Percentiles rank a stretch among this genome's conserved stretches.
phyloP scores from a whole-genome alignment of 1,140 invertebrate genomes.

The Brachystomella parvula region DNA sequence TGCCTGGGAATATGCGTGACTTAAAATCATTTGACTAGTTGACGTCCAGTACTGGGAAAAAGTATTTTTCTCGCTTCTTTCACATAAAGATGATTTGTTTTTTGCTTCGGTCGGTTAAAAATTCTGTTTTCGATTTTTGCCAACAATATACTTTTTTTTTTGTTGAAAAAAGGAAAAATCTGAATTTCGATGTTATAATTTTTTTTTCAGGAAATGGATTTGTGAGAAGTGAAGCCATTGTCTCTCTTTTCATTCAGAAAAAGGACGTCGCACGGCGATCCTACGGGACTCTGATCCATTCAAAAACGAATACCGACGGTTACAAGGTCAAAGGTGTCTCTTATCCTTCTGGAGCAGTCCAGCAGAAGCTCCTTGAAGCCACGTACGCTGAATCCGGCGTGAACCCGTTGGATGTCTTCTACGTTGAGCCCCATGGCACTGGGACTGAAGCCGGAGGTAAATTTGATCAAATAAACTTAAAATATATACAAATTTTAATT shows the following conservation, averaged over 20 bases:
- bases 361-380: constrained; percentile 47
- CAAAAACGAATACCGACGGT: constrained; percentile 54
- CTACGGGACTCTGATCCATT: constrained; percentile 43
- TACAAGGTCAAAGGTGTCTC: constrained; percentile 42
- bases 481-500: no score
- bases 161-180: no score
- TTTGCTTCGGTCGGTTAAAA: no score
- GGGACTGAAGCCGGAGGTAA: constrained; percentile 47
- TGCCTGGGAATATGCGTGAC: no score
- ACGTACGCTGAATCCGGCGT: constrained; percentile 49
- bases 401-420: constrained; percentile 46
- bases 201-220: constrained; percentile 44
- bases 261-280: constrained; percentile 44
- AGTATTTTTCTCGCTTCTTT: no score
- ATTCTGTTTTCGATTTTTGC: no score
- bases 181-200: no score
- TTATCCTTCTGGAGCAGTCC: constrained; percentile 46
- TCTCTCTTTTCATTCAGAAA: constrained; percentile 50
- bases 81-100: no score
- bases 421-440: constrained; percentile 55
- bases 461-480: no score
- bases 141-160: no score
- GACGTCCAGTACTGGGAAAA: no score
- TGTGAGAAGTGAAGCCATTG: constrained; percentile 50
- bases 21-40: no score